Conservation (phyloP, 2,797 vertebrate species). For the Mallotus villosus region DNA sequence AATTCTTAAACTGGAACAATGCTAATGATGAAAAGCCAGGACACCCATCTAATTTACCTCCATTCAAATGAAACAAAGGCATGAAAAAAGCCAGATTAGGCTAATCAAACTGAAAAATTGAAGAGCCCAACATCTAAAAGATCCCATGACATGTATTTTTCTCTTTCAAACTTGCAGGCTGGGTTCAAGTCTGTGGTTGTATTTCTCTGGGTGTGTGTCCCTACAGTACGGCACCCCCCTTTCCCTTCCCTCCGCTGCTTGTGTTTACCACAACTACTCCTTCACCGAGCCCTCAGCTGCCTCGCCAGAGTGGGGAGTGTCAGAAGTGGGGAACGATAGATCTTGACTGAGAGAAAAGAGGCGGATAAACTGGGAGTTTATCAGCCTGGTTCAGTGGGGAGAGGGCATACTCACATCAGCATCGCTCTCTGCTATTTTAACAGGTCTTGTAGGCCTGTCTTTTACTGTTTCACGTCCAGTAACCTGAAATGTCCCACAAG, state of each 20-base stretch:
- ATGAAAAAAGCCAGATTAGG: conserved; percentile 57
- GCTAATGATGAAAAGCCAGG: conserved; percentile 81
- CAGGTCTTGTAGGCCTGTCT: conserved; percentile 84
- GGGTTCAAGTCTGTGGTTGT: conserved; percentile 63
- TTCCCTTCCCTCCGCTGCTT: conserved; percentile 69
- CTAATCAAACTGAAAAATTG: conserved; percentile 84
- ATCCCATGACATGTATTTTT: conserved; percentile 83
- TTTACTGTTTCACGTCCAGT: conserved; percentile 86
- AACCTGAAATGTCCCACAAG: conserved; percentile 76
- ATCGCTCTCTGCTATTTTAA: conserved; percentile 97
- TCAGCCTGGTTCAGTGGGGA: conserved; percentile 24
- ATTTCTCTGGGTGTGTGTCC: conserved; percentile 65
- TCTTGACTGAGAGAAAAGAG: conserved; percentile 46
- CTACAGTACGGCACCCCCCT: conserved; percentile 65
- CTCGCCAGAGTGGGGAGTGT: conserved; percentile 43
- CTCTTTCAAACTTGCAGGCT: conserved; percentile 75
- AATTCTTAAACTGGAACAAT: conserved; percentile 85
- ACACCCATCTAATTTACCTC: conserved; percentile 80
- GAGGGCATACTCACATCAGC: conserved; percentile 86
- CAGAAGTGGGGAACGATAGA: conserved; percentile 49
- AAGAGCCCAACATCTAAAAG: conserved; percentile 77
- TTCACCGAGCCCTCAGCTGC: conserved; percentile 34
- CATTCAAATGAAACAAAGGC: conserved; percentile 73
- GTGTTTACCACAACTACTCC: conserved; percentile 53
- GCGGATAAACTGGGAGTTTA: conserved; percentile 41